These are phyloP conservation scores for Drymodes brunneopygia DNA, from an alignment of 2,113 vertebrate genomes.

Conservation along the genomic window DNA sequence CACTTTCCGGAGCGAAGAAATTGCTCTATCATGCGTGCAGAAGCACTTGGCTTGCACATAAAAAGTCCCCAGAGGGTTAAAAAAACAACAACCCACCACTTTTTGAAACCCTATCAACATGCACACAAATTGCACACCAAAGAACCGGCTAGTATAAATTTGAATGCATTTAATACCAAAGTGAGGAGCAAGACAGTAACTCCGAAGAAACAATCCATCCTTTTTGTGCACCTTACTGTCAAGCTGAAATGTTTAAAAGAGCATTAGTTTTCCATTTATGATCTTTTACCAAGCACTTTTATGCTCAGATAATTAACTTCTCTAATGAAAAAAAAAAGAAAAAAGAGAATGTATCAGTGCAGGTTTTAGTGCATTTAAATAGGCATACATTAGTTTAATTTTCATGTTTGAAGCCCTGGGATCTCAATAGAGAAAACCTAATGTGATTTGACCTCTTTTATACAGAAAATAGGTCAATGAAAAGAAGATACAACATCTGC, in stretches of 20 bases:
- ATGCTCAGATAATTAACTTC: background rate
- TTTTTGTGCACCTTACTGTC: background rate
- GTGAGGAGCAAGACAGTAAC: background rate
- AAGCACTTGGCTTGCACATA: slow-evolving; percentile 39
- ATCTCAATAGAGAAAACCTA: background rate
- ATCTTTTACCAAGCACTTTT: slow-evolving; percentile 9
- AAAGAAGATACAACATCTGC: background rate
- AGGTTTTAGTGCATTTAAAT: background rate
- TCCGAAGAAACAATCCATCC: background rate
- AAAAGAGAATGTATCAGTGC: background rate
- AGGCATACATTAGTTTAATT: background rate
- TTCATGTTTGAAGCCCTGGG: background rate
- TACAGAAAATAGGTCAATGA: background rate
- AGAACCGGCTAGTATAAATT: background rate
- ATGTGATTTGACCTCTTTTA: slow-evolving; percentile 8
- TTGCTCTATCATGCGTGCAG: slow-evolving; percentile 23
- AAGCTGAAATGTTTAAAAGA: slow-evolving; percentile 26
- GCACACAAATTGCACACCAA: background rate
- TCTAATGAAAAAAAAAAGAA: background rate
- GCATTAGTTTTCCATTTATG: background rate
- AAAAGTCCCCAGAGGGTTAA: slow-evolving; percentile 10
- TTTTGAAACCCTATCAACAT: slow-evolving; percentile 23
- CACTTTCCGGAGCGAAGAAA: background rate
- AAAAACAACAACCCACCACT: background rate
- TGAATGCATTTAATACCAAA: slow-evolving; percentile 7